These are phyloP conservation scores for Tetanocera ferruginea DNA, from an alignment of 2,888 invertebrate genomes.

Conservation along the genomic window DNA sequence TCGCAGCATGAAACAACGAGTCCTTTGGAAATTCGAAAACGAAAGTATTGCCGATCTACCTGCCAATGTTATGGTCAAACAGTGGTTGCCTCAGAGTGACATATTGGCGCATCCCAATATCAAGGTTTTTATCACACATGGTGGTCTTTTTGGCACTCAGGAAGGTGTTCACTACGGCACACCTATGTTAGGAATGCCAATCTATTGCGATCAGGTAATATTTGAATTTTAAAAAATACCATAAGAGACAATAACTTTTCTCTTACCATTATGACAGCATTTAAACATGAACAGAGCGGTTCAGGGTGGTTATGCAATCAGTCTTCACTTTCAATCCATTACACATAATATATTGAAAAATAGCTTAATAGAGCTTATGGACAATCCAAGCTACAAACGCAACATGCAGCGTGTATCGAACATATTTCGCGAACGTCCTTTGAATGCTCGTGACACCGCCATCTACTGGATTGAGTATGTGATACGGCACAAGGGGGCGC, in stretches of 20 bases:
- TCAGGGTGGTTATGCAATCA: slow-evolving; percentile 65
- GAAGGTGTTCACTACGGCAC: slow-evolving; percentile 69
- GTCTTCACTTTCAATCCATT: slow-evolving; percentile 63
- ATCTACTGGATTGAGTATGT: slow-evolving; percentile 71
- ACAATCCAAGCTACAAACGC: slow-evolving; percentile 64
- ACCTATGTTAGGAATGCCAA: slow-evolving; percentile 70
- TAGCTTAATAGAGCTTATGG: slow-evolving; percentile 65
- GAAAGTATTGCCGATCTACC: slow-evolving; percentile 66
- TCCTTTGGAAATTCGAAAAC: slow-evolving; percentile 72
- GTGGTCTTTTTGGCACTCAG: slow-evolving; percentile 69
- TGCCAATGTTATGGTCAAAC: slow-evolving; percentile 69
- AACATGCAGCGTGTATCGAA: slow-evolving; percentile 62
- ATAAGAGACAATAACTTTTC: not conserved
- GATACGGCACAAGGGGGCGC: slow-evolving; percentile 67
- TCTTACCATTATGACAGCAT: slow-evolving; percentile 53
- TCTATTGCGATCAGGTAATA: slow-evolving; percentile 69
- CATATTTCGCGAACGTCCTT: slow-evolving; percentile 67
- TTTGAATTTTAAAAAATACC: not conserved
- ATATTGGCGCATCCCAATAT: slow-evolving; percentile 70
- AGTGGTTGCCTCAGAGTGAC: slow-evolving; percentile 73
- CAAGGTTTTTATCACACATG: slow-evolving; percentile 70
- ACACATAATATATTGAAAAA: slow-evolving; percentile 57
- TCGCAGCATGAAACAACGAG: slow-evolving; percentile 66
- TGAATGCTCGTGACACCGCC: slow-evolving; percentile 65
- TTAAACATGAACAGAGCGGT: slow-evolving; percentile 66